Percentiles rank a stretch among this genome's conserved stretches.
Conservation (phyloP, 2,888 invertebrate genomes). For the Omphaloscelis lunosa region DNA sequence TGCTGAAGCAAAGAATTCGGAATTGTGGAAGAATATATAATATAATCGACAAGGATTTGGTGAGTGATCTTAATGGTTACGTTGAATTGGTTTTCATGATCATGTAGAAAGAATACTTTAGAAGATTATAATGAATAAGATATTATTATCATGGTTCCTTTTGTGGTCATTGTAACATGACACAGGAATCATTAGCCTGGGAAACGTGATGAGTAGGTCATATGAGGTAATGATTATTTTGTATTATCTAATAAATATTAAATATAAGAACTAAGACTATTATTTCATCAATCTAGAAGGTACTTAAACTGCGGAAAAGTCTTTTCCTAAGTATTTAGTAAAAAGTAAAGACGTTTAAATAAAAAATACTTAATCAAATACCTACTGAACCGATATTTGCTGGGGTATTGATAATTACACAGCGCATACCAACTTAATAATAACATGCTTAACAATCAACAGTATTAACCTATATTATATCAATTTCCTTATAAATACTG, state of each 20-base stretch:
- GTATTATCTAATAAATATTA: no score
- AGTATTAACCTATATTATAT: neutral
- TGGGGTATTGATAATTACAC: neutral
- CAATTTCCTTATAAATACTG: neutral
- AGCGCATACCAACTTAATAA: neutral
- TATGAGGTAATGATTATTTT: no score
- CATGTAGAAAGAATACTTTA: neutral
- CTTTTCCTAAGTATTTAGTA: neutral
- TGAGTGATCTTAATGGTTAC: neutral
- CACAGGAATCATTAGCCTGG: neutral
- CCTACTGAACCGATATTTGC: neutral
- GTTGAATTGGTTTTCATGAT: neutral
- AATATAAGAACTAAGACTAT: no score
- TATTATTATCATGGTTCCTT: neutral
- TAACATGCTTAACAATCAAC: no score
- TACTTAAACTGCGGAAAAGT: no score
- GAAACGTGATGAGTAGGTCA: neutral
- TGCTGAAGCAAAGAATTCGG: slow-evolving; percentile 52
- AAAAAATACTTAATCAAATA: neutral
- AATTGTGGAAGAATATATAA: slow-evolving; percentile 42
- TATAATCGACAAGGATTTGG: neutral
- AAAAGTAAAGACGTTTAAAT: neutral
- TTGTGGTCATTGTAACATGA: neutral
- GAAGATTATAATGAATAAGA: neutral
- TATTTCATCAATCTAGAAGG: no score